phyloP scores from a whole-genome alignment of 2,113 vertebrate species.

The Hippocampus barbouri region DNA sequence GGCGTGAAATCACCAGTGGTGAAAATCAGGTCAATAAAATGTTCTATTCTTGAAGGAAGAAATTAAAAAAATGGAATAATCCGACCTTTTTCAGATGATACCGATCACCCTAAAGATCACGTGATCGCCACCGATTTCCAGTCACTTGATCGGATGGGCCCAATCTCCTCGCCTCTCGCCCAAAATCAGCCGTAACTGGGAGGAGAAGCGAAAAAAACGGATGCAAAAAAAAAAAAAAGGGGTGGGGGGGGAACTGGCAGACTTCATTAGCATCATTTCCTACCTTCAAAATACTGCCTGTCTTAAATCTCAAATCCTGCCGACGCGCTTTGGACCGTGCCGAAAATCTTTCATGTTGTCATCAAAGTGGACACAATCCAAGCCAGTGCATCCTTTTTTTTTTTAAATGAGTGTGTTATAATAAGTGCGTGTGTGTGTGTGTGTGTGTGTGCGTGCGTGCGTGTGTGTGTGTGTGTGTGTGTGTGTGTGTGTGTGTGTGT shows the following conservation, averaged over 20 bases:
- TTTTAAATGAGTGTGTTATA: constrained; percentile 55
- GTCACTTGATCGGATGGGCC: too few species aligned
- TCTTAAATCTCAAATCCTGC: constrained; percentile 14
- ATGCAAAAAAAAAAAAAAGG: background rate
- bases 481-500: constrained; percentile 14
- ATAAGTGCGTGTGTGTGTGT: too few species aligned
- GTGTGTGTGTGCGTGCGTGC: constrained; percentile 1
- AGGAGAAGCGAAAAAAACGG: background rate
- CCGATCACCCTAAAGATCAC: too few species aligned
- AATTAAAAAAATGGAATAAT: too few species aligned
- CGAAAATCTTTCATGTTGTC: constrained; percentile 30
- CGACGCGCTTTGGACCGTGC: constrained; percentile 25
- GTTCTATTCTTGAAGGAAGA: too few species aligned
- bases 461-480: background rate
- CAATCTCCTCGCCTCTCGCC: too few species aligned
- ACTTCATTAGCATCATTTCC: constrained; percentile 27
- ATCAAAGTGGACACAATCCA: constrained; percentile 25
- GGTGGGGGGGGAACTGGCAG: background rate
- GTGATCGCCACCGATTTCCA: too few species aligned
- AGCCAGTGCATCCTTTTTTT: constrained; percentile 53
- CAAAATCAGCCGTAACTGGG: background rate
- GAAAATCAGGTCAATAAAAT: too few species aligned
- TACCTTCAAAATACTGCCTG: constrained; percentile 14
- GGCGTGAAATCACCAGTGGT: too few species aligned
- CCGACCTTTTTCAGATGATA: too few species aligned